Evolutionary conservation across 2,113 vertebrate species (phyloP), one percentile per base, ranked within the genome.

Genomic region (Platichthys flesus): DNA sequence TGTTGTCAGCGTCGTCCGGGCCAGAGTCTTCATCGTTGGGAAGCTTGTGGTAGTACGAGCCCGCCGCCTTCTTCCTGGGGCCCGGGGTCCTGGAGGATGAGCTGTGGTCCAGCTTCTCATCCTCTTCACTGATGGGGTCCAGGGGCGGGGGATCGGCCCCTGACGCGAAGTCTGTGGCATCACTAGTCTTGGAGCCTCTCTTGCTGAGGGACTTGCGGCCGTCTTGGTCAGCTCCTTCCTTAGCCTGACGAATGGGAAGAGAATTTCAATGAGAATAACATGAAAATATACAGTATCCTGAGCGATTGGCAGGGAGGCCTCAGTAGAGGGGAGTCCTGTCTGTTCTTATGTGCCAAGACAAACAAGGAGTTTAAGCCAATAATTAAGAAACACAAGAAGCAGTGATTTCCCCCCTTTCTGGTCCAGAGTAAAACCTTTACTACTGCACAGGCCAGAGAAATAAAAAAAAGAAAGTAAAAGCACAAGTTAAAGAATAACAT

Each of bases 101-200:
- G 21, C 96, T 95, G 85, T 96, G 95, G 82, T 97, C 96, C 0
- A 96, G 95, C 84, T 96, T 97, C 89, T 99, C 98, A 56, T 99
- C 98, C 89, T 99, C 98, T 76, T 99, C 98, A 0, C 97, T 98
- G 90, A 99, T 99, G 59, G 98, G 97, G 85, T 98, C 97, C 82
- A 99, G 94, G 31, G 94, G 94, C 65, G 93, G 96, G 37, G 94
- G 94, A 21, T 99, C 97, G 0, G 67, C 92, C 6, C 94, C 95
- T 24, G 94, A 91, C 20, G 95, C 91, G 73, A 95, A 95, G 69
- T 98, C 98, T 13, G 90, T 61, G 65, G 93, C 91, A 45, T 98
- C 97, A n/a, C 85, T 92, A 0, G 85, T 28, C 86, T 95, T 95
- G 74, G 91, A 78, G 72, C 71, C 82, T 82, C 96, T 95, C 90